These are phyloP conservation scores for Corythornis vintsioides DNA, from an alignment of 2,113 vertebrate genomes.

Conservation along the genomic window DNA sequence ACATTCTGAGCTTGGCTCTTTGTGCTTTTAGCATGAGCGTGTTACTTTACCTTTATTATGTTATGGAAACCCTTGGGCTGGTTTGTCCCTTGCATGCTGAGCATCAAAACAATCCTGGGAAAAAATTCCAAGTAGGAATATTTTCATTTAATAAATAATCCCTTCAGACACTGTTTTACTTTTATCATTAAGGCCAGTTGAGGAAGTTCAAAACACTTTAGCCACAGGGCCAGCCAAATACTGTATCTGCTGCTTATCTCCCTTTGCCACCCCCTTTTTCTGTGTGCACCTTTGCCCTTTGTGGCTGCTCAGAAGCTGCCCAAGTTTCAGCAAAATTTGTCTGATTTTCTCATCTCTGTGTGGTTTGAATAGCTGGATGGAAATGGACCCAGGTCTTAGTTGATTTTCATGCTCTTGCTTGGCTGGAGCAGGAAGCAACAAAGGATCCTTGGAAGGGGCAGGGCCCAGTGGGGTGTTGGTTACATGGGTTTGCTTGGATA, in stretches of 20 bases:
- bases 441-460: not conserved
- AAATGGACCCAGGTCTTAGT: not conserved
- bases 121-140: not conserved
- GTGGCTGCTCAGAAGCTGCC: not conserved
- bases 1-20: not conserved
- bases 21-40: rapidly evolving
- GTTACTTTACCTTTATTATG: not conserved
- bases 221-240: not conserved
- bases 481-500: not conserved
- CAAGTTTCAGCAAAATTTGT: not conserved
- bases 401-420: not conserved
- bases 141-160: not conserved
- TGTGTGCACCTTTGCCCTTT: not conserved
- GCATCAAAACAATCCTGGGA: not conserved
- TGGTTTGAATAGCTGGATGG: not conserved
- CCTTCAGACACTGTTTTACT: not conserved
- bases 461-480: not conserved
- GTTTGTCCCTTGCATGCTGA: not conserved
- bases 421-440: not conserved
- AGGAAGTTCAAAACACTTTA: not conserved
- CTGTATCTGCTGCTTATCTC: not conserved
- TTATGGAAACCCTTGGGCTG: not conserved
- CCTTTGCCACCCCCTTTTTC: not conserved
- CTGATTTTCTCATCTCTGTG: not conserved
- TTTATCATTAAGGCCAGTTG: not conserved